Percentiles rank a stretch among this genome's conserved stretches.
Conservation (phyloP, 1,140 invertebrate genomes). For the Orchestia grillus region DNA sequence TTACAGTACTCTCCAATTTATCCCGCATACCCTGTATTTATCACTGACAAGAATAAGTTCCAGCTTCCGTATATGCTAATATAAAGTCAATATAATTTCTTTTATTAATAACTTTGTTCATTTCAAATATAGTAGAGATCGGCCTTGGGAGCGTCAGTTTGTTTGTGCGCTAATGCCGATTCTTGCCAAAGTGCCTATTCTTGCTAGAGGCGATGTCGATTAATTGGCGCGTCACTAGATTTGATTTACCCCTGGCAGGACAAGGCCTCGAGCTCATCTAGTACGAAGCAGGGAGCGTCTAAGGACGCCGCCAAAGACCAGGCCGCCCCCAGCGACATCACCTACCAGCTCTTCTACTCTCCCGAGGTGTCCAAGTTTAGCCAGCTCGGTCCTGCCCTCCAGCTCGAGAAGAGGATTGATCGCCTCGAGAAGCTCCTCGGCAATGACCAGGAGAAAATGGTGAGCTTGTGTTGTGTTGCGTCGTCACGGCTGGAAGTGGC, state of each 20-base stretch:
- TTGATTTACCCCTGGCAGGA: background rate
- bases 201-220: too few species aligned
- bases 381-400: slow-evolving; percentile 79
- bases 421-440: slow-evolving; percentile 83
- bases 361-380: slow-evolving; percentile 79
- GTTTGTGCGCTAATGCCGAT: too few species aligned
- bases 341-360: slow-evolving; percentile 77
- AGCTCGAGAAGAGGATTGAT: slow-evolving; percentile 81
- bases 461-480: slow-evolving; percentile 63
- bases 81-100: too few species aligned
- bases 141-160: too few species aligned
- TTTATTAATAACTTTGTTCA: too few species aligned
- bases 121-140: too few species aligned
- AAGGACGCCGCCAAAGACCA: background rate
- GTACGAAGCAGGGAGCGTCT: background rate
- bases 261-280: background rate
- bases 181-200: too few species aligned
- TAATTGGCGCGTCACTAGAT: background rate
- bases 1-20: too few species aligned
- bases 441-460: slow-evolving; percentile 76
- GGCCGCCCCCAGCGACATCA: slow-evolving; percentile 70
- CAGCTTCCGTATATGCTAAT: too few species aligned
- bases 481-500: too few species aligned
- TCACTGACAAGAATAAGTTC: too few species aligned
- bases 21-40: too few species aligned